Evolutionary conservation across 2,888 invertebrate genomes (phyloP).

Genomic region (Mesorhabditis sp.): DNA sequence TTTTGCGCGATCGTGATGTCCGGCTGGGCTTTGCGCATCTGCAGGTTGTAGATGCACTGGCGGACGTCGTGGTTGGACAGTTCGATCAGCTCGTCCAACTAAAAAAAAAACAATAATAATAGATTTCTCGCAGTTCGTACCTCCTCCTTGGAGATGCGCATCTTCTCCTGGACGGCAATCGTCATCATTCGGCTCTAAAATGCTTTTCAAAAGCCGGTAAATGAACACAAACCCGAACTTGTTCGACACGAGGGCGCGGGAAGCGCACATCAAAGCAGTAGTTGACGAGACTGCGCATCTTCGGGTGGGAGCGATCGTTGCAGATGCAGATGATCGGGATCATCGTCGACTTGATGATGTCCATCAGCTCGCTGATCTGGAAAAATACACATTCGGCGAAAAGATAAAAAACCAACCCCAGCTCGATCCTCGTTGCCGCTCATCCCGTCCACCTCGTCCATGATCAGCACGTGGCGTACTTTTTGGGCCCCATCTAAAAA

Average conservation of each 20-base stretch:
- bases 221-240: slow-evolving; percentile 72
- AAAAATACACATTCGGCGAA: neutral
- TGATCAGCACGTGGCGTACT: slow-evolving; percentile 84
- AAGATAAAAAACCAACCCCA: slow-evolving; percentile 68
- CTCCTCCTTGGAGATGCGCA: slow-evolving; percentile 73
- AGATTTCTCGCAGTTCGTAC: slow-evolving; percentile 64
- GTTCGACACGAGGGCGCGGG: slow-evolving; percentile 78
- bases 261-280: slow-evolving; percentile 89
- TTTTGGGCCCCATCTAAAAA: slow-evolving; percentile 14
- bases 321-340: slow-evolving; percentile 94
- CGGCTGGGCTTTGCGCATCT: slow-evolving; percentile 70
- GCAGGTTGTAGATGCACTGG: slow-evolving; percentile 72
- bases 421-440: slow-evolving; percentile 97
- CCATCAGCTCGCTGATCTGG: slow-evolving; percentile 75
- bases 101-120: slow-evolving; percentile 60
- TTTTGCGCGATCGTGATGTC: slow-evolving; percentile 72
- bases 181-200: slow-evolving; percentile 80
- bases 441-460: slow-evolving; percentile 99
- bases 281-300: slow-evolving; percentile 84
- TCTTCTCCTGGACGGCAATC: slow-evolving; percentile 82
- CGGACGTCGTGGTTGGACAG: slow-evolving; percentile 78
- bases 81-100: slow-evolving; percentile 76
- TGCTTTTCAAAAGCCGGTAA: neutral
- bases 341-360: slow-evolving; percentile 79
- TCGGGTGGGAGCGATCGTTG: slow-evolving; percentile 75